Evolutionary conservation across 1,140 invertebrate species (phyloP).

Genomic region (Drosophila eugracilis): DNA sequence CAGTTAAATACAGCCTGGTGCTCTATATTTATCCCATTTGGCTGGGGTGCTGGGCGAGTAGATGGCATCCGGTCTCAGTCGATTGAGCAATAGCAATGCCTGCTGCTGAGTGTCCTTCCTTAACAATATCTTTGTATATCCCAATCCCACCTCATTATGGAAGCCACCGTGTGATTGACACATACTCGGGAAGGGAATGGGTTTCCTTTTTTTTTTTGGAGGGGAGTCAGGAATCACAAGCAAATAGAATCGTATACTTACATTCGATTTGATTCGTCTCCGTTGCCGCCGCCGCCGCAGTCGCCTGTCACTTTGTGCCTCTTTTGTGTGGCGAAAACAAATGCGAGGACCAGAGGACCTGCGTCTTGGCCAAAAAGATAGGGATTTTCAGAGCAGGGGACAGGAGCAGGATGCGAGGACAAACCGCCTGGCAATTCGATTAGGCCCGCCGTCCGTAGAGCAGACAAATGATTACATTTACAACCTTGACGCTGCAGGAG

Average conservation of each 20-base stretch:
- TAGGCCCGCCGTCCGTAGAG: slow-evolving; percentile 24
- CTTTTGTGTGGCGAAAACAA: slow-evolving; percentile 43
- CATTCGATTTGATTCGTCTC: slow-evolving; percentile 44
- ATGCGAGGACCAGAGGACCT: slow-evolving; percentile 7
- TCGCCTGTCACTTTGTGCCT: slow-evolving; percentile 9
- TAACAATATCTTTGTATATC: slow-evolving; percentile 3
- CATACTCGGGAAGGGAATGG: background rate
- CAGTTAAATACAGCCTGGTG: slow-evolving; percentile 25
- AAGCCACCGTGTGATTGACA: slow-evolving; percentile 70
- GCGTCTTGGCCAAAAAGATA: background rate
- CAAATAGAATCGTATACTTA: slow-evolving; percentile 46
- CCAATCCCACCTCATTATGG: slow-evolving; percentile 37
- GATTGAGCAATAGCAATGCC: slow-evolving; percentile 40
- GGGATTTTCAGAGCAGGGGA: background rate
- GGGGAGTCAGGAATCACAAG: slow-evolving; percentile 45
- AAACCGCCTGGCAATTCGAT: slow-evolving; percentile 26
- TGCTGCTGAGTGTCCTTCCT: slow-evolving; percentile 6
- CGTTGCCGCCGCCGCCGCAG: too few species aligned
- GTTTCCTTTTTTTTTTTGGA: too few species aligned
- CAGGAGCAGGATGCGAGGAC: background rate
- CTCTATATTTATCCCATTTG: slow-evolving; percentile 38
- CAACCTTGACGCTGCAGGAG: slow-evolving; percentile 37
- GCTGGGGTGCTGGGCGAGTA: background rate
- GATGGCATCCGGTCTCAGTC: slow-evolving; percentile 28
- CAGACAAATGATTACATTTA: slow-evolving; percentile 59